These are phyloP conservation scores for Coremacera marginata DNA, from an alignment of 2,888 invertebrate genomes.

Conservation along the genomic window DNA sequence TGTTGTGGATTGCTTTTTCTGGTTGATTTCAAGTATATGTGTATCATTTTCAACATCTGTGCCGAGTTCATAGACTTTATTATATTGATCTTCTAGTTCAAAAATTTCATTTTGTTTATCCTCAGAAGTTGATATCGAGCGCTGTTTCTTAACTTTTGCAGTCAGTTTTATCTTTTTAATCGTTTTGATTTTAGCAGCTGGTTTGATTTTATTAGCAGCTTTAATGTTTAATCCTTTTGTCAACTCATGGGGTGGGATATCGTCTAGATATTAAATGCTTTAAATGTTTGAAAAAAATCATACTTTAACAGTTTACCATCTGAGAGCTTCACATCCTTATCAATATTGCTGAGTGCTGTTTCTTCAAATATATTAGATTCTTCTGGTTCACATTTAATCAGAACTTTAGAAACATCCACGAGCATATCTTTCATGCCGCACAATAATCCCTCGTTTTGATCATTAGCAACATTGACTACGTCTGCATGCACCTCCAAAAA, in stretches of 20 bases:
- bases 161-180: background rate
- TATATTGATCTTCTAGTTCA: too few relatives aligned
- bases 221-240: conserved; percentile 24
- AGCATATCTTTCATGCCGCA: conserved; percentile 46
- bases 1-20: background rate
- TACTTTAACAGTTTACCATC: background rate
- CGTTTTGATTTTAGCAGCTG: background rate
- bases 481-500: conserved; percentile 50
- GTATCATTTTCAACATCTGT: too few relatives aligned
- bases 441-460: conserved; percentile 49
- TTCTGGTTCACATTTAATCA: conserved; percentile 7
- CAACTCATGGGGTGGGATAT: conserved; percentile 42
- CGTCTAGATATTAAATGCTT: conserved; percentile 25
- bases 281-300: background rate
- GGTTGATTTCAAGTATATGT: too few relatives aligned
- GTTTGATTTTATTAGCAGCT: background rate
- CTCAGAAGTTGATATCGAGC: too few relatives aligned
- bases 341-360: background rate
- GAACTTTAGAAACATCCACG: background rate
- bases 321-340: background rate
- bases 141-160: background rate
- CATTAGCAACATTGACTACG: too few relatives aligned
- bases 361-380: background rate
- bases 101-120: too few relatives aligned
- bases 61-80: too few relatives aligned